Conservation (phyloP, 1,140 invertebrate species). For the Hypothenemus hampei region DNA sequence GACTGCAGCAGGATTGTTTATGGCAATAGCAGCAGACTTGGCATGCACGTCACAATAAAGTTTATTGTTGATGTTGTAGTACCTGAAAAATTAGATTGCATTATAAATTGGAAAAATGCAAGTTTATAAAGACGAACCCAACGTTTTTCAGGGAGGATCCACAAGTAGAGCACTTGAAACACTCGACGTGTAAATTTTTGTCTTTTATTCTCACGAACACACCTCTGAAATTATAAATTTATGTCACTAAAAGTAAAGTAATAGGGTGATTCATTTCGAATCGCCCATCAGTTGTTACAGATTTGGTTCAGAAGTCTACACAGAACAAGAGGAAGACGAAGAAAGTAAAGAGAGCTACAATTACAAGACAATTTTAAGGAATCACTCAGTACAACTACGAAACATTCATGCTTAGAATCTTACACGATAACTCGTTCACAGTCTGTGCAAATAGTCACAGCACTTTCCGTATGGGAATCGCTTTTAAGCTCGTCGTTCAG, state of each 20-base stretch:
- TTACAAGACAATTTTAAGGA: too few relatives aligned
- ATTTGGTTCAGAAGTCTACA: too few relatives aligned
- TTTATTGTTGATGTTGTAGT: slow-evolving; percentile 94
- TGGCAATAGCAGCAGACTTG: slow-evolving; percentile 75
- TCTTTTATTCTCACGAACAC: slow-evolving; percentile 96
- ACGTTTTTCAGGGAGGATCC: slow-evolving; percentile 93
- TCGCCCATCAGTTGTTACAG: too few relatives aligned
- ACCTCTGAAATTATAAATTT: slow-evolving; percentile 70
- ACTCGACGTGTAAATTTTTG: slow-evolving; percentile 92
- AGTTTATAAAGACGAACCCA: slow-evolving; percentile 50
- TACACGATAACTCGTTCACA: slow-evolving; percentile 74
- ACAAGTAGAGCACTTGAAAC: slow-evolving; percentile 95
- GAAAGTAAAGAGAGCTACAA: too few relatives aligned
- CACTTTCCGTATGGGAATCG: slow-evolving; percentile 41
- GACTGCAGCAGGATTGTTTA: slow-evolving; percentile 65
- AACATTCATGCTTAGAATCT: too few relatives aligned
- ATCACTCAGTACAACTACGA: too few relatives aligned
- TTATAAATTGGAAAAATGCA: neutral
- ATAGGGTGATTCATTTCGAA: too few relatives aligned
- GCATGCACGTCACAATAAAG: slow-evolving; percentile 95
- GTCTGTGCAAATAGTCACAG: slow-evolving; percentile 63
- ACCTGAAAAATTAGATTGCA: slow-evolving; percentile 44
- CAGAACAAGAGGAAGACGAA: too few relatives aligned
- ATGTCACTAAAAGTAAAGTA: neutral
- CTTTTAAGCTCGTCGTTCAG: too few relatives aligned